Evolutionary conservation across 2,888 invertebrate genomes (phyloP), one percentile per base, ranked within the genome.

Genomic region (Parnassius orleans): DNA sequence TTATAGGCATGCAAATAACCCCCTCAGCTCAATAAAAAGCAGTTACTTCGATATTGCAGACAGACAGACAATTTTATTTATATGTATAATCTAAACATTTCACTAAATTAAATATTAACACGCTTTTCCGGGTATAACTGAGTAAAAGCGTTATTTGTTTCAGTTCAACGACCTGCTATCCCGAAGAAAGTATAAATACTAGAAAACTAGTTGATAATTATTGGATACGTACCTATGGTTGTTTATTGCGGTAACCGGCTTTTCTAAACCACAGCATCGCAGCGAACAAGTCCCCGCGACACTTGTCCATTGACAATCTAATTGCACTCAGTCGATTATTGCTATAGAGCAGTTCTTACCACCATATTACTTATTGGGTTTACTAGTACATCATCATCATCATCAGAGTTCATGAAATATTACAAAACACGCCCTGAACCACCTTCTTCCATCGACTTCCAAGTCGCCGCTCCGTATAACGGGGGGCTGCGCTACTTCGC

Each of bases 261-360:
- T 87, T 86, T 83, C 83, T 81, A 81, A 83, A 79, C 79, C 75
- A 70, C 75, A 68, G 74, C 81, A 74, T 77, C 75, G 83, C 79
- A 80, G 80, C 79, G 76, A 84, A 83, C 84, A 73, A 76, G 85
- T 82, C 80, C 66, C 71, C 65, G 74, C 74, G 86, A 87, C 87
- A 89, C 87, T 88, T 85, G 87, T 83, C 84, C 83, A 86, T 83
- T 89, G 88, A 90, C 89, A 86, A 87, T 87, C 87, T 89, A 90
- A 89, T 90, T 89, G 89, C 87, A 72, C 81, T 84, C 81, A 72
- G 82, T 84, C 79, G 71, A 69, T 78, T 83, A 84, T 79, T 57
- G 74, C 57, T 74, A 79, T 73, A 77, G 87, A 88, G 51, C 1
- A 51, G 51, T 1, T 9, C 9, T 7, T 9, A 57, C 33, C 47